A percentile compares a stretch with the other conserved stretches of the same genome.
Evolutionary conservation across 2,888 invertebrate species (phyloP).

Genomic region (Pediacus dermestoides): DNA sequence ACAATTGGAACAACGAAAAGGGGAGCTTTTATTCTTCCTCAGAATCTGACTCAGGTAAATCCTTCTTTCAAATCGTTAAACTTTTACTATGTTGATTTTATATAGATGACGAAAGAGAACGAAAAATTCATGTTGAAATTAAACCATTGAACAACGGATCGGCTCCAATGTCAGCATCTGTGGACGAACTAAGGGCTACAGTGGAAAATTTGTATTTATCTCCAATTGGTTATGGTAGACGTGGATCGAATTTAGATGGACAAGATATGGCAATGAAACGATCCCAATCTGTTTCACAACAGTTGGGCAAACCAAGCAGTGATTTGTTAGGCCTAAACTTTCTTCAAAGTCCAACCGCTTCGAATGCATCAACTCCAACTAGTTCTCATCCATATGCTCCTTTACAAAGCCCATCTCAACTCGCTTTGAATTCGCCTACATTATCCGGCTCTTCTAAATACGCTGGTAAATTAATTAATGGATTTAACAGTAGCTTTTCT

Average conservation of each 20-base stretch:
- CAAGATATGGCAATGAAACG: conserved; percentile 63
- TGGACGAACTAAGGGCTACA: conserved; percentile 88
- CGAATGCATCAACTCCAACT: conserved; percentile 65
- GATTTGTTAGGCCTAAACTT: conserved; percentile 77
- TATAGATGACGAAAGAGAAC: conserved; percentile 77
- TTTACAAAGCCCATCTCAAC: conserved; percentile 69
- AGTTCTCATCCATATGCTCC: conserved; percentile 76
- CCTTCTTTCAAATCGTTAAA: conserved; percentile 16
- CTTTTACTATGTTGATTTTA: conserved; percentile 11
- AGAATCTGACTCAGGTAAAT: conserved; percentile 70
- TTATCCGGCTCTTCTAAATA: conserved; percentile 53
- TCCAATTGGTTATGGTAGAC: conserved; percentile 66
- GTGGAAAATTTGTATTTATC: conserved; percentile 86
- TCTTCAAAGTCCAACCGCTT: conserved; percentile 74
- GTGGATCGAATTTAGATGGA: conserved; percentile 67
- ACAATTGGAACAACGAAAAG: conserved; percentile 70
- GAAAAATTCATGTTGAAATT: conserved; percentile 91
- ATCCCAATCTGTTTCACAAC: conserved; percentile 74
- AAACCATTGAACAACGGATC: conserved; percentile 89
- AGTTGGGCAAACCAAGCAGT: conserved; percentile 70
- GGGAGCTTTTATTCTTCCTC: conserved; percentile 87
- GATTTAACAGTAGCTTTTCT: no score
- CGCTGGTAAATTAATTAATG: conserved; percentile 47
- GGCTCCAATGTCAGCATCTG: conserved; percentile 90
- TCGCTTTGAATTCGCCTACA: conserved; percentile 66